A percentile compares a stretch with the other conserved stretches of the same genome.
phyloP scores from a whole-genome alignment of 2,888 invertebrate species.

The Phorcus lineatus region DNA sequence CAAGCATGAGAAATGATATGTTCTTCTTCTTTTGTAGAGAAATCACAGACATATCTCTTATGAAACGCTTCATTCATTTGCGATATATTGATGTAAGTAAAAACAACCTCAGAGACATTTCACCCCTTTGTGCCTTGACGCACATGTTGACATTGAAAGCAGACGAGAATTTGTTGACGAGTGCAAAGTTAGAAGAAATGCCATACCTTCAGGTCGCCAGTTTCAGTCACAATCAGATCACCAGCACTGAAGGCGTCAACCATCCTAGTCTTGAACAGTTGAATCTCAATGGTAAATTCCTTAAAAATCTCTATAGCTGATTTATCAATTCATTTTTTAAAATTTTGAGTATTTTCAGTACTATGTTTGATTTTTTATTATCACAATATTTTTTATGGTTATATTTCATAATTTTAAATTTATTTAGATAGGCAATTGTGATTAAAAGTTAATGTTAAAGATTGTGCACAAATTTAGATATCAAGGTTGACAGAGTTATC shows the following conservation, averaged over 20 bases:
- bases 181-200: conserved; percentile 70
- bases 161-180: conserved; percentile 70
- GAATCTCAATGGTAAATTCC: conserved; percentile 72
- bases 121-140: conserved; percentile 70
- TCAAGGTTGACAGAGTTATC: not conserved
- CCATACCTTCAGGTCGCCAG: conserved; percentile 73
- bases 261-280: conserved; percentile 74
- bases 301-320: not conserved
- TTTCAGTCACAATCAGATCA: conserved; percentile 73
- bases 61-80: conserved; percentile 73
- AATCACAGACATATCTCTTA: conserved; percentile 70
- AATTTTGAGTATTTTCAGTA: not conserved
- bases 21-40: conserved; percentile 61
- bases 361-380: not conserved
- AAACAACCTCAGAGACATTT: conserved; percentile 73
- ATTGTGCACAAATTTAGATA: too few species aligned
- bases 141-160: conserved; percentile 73
- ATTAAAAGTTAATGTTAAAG: too few species aligned
- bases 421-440: not conserved
- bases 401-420: not conserved
- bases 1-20: too few species aligned
- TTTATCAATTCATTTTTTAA: not conserved
- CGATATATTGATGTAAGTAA: conserved; percentile 74
- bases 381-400: not conserved
- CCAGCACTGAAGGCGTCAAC: conserved; percentile 69